These are phyloP conservation scores for Rhinichthys osculus DNA, from an alignment of 2,797 vertebrate genomes.

Conservation along the genomic window DNA sequence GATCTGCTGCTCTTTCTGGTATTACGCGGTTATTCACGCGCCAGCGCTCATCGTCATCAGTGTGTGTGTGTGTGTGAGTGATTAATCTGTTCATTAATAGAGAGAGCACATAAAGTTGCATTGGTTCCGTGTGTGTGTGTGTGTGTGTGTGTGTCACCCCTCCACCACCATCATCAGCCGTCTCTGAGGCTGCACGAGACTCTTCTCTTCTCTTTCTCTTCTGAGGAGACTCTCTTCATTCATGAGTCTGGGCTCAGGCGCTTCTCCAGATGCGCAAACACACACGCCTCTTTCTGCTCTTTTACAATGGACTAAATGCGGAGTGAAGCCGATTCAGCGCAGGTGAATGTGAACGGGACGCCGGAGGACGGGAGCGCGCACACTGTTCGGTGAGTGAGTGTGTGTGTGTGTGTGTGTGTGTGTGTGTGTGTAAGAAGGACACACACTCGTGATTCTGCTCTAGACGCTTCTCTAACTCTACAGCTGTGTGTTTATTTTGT, in stretches of 20 bases:
- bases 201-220: conserved; percentile 6
- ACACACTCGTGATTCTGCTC: conserved; percentile 9
- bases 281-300: conserved; percentile 31
- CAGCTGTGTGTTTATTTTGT: background rate
- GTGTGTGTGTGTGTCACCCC: background rate
- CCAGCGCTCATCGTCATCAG: conserved; percentile 64
- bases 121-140: conserved; percentile 49
- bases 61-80: conserved; percentile 41
- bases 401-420: conserved; percentile 37
- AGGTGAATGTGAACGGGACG: conserved; percentile 61
- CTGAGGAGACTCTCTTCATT: conserved; percentile 28
- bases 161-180: conserved; percentile 55
- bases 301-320: conserved; percentile 34
- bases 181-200: background rate
- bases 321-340: conserved; percentile 47
- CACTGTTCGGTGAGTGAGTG: conserved; percentile 32
- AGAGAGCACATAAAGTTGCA: background rate
- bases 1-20: background rate
- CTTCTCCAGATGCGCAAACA: conserved; percentile 37
- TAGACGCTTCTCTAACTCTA: background rate
- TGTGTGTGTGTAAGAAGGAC: accelerated
- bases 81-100: conserved; percentile 5
- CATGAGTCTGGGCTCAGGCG: conserved; percentile 20
- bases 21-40: conserved; percentile 53
- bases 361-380: conserved; percentile 57